phyloP scores from a whole-genome alignment of 2,888 invertebrate genomes.

The Caenorhabditis sp. region DNA sequence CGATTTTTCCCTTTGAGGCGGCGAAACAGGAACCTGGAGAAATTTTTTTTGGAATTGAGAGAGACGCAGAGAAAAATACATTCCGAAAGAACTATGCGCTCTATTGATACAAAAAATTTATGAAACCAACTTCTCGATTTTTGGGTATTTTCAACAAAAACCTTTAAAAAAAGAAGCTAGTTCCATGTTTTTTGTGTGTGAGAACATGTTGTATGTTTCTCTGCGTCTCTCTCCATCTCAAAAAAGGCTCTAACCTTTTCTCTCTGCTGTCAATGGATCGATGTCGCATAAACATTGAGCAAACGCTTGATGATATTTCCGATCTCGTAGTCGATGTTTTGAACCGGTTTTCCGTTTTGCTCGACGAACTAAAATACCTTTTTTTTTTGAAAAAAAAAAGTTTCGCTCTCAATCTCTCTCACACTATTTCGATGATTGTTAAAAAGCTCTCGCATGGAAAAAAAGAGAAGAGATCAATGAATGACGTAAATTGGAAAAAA shows the following conservation, averaged over 20 bases:
- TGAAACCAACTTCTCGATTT: no score
- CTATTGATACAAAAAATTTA: no score
- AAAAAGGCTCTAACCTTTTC: slow-evolving; percentile 43
- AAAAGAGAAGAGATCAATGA: not conserved
- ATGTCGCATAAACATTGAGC: slow-evolving; percentile 69
- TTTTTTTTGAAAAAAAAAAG: no score
- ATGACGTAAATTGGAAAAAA: not conserved
- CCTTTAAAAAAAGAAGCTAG: no score
- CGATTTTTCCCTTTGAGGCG: slow-evolving; percentile 58
- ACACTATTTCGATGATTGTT: not conserved
- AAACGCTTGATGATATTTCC: slow-evolving; percentile 60
- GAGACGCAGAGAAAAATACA: no score
- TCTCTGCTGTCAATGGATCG: slow-evolving; percentile 61
- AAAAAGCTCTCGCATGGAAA: slow-evolving; percentile 6
- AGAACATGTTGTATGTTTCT: no score
- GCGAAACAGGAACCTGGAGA: slow-evolving; percentile 56
- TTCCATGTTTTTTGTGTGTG: no score
- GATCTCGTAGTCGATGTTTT: slow-evolving; percentile 31
- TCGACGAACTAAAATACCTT: slow-evolving; percentile 41
- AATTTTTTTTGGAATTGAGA: no score
- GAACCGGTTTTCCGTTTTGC: slow-evolving; percentile 39
- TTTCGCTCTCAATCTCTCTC: not conserved
- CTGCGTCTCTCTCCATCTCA: not conserved
- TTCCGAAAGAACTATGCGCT: no score
- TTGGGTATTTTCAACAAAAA: no score